Evolutionary conservation across 2,888 invertebrate species (phyloP), one percentile per base, ranked within the genome.

Genomic region (Amphipoea oculea): DNA sequence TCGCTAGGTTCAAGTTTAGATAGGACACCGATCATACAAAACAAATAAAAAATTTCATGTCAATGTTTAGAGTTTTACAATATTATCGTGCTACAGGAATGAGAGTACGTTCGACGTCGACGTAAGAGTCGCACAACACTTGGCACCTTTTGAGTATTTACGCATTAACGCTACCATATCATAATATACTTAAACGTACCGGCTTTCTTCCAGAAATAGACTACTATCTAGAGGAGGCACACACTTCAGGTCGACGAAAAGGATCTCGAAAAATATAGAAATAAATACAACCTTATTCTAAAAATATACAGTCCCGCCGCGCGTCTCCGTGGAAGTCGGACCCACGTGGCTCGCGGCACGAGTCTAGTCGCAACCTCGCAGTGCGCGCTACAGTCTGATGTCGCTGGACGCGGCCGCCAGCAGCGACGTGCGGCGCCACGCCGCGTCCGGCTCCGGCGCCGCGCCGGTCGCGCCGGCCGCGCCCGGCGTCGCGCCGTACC

Each of bases 131-230:
- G 92, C 93, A 93, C 93, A 84, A 87, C 88, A 90, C 89, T 89
- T 90, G 89, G 89, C 95, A 95, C 95, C 95, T 94, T 94, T 93
- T 96, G 96, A 96, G 96, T 96, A 96, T 96, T 96, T 92, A 95
- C 92, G 92, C 95, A 94, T 92, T 89, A 90, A 90, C 91, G 82
- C 89, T 89, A 89, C 83, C 84, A 83, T 89, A 83, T 85, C 76
- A 85, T 89, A 79, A 82, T 85, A 93, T 90, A 91, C 90, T 91
- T 92, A 93, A 90, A 90, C 92, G 88, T 92, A 92, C 85, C 92
- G 90, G 91, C 91, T 92, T 92, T 92, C 92, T 91, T 89, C 92
- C 91, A 84, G 84, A 86, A 84, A 86, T 85, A 88, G 83, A 90
- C 93, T 94, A 94, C 91, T 85, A 91, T 91, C 95, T 94, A 94